Percentiles rank a stretch among this genome's conserved stretches.
These are phyloP conservation scores for Clivina fossor DNA, from an alignment of 2,888 invertebrate species.

Conservation along the genomic window DNA sequence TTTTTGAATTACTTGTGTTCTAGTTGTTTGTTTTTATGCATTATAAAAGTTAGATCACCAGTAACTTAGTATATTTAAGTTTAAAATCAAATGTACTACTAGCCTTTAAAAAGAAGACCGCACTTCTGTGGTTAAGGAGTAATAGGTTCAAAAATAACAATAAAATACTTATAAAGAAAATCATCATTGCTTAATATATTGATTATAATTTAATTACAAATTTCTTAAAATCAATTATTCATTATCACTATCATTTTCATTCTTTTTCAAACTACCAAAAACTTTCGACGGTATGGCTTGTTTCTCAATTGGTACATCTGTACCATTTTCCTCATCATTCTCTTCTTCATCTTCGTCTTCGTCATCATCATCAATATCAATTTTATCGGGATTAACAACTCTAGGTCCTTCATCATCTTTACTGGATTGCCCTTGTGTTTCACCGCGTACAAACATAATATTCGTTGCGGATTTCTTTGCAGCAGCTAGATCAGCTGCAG, in stretches of 20 bases:
- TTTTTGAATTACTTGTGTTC: too few species aligned
- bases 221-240: not conserved
- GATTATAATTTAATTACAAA: too few species aligned
- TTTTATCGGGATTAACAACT: conserved; percentile 85
- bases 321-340: conserved; percentile 57
- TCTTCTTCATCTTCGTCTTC: conserved; percentile 61
- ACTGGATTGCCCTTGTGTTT: conserved; percentile 71
- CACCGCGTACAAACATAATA: conserved; percentile 85
- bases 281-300: conserved; percentile 87
- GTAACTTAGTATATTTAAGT: too few species aligned
- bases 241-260: conserved; percentile 31
- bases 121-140: too few species aligned
- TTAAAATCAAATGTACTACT: too few species aligned
- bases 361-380: conserved; percentile 74
- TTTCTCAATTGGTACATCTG: conserved; percentile 73
- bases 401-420: conserved; percentile 59
- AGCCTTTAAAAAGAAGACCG: too few species aligned
- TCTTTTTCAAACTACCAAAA: conserved; percentile 76
- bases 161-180: too few species aligned
- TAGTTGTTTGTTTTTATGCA: too few species aligned
- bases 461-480: conserved; percentile 51
- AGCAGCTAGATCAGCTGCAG: conserved; percentile 51
- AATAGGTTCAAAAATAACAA: too few species aligned
- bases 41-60: too few species aligned
- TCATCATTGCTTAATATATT: too few species aligned